Base-by-base conservation (phyloP, 2,113 vertebrate species). In the Peucedramus taeniatus region DNA sequence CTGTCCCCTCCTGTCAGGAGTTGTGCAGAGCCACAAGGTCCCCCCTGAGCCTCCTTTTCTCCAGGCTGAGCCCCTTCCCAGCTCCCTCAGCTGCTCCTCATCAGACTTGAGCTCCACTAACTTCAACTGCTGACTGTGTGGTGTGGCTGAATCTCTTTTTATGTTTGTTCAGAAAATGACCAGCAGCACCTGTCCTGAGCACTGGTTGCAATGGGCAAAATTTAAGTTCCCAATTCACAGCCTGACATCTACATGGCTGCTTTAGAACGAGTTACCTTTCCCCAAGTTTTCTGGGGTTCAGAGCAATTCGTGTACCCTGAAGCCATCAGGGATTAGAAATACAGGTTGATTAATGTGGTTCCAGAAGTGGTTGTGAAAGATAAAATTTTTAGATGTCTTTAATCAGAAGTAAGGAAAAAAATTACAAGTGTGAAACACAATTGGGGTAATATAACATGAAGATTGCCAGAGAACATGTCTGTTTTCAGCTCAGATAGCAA, bases 401-500 rank as follows among this genome's bases (percentile, higher is more conserved):
- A 51, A 84, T 54, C 3, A 18, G 18, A 44, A 57, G 8, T 14
- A 33, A 50, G 12, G 45, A 27, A 81, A 79, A 89, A 60, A 86
- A 57, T 60, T 9, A 28, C 33, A 59, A 79, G 7, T 53, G 57
- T 13, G 42, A 97, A 83, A 21, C 11, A 76, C 22, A 93, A 17
- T 4, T 70, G 33, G 16, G 12, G 18, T 44, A 92, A 82, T 30
- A 76, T 6, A 85, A 16, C 16, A 69, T 56, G 49, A 89, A 79
- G 47, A 79, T 40, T 74, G 79, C 63, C 6, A 7, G 31, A 71
- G 72, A 90, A 68, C 2, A 30, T 47, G 20, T 71, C 82, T 94
- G 50, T 85, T 96, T 97, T 89, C n/a, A 91, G 63, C 35, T 94
- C 64, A 56, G 44, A 85, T 61, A 79, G 27, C 13, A 80, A 54